Percentiles rank a stretch among this genome's conserved stretches.
phyloP scores from a whole-genome alignment of 2,888 invertebrate genomes.

The Minunthozetes semirufus region DNA sequence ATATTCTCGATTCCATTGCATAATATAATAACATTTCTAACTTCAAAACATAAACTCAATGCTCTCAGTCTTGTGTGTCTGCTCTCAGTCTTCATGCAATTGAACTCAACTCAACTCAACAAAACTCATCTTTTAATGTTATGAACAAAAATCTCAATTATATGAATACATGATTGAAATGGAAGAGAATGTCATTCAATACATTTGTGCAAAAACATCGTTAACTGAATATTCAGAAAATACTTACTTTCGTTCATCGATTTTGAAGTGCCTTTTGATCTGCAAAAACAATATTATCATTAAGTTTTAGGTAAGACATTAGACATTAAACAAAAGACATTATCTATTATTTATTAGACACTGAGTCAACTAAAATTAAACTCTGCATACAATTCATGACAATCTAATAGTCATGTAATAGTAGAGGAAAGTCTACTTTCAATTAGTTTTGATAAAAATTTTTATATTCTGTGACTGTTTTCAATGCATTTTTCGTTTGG shows the following conservation, averaged over 20 bases:
- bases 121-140: too few species aligned
- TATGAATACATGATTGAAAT: not conserved
- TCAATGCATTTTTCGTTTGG: too few species aligned
- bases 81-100: not conserved
- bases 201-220: not conserved
- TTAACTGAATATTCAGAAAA: not conserved
- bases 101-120: too few species aligned
- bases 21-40: not conserved
- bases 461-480: too few species aligned
- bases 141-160: not conserved
- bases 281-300: constrained; percentile 11
- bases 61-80: not conserved
- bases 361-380: too few species aligned
- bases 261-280: not conserved
- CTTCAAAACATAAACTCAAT: not conserved
- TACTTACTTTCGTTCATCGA: not conserved
- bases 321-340: not conserved
- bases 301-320: not conserved
- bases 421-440: too few species aligned
- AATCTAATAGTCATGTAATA: too few species aligned
- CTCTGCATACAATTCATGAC: too few species aligned
- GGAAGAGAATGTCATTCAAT: not conserved
- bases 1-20: too few species aligned
- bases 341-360: not conserved
- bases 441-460: too few species aligned